Percentiles rank a stretch among this genome's conserved stretches.
phyloP scores from a whole-genome alignment of 2,113 vertebrate genomes.

The Eurypyga helias region DNA sequence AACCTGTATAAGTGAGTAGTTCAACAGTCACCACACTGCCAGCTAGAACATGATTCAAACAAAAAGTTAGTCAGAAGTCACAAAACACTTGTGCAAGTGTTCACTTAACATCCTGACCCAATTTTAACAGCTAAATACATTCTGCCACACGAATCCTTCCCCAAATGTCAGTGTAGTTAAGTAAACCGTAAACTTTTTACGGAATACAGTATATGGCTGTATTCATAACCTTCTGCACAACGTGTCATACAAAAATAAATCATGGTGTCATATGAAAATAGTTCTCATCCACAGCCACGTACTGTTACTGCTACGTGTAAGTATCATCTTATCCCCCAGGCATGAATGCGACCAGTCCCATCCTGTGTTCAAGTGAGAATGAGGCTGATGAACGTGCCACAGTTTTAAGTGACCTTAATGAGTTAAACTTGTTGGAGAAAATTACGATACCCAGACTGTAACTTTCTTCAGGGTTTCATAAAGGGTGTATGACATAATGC shows the following conservation, averaged over 20 bases:
- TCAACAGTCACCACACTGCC: not conserved
- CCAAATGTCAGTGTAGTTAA: not conserved
- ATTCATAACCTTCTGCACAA: not conserved
- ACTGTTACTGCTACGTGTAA: too few relatives aligned
- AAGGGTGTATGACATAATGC: not conserved
- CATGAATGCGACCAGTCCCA: not conserved
- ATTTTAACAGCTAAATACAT: not conserved
- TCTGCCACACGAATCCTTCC: not conserved
- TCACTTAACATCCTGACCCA: not conserved
- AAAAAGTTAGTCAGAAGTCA: not conserved
- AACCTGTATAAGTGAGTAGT: not conserved
- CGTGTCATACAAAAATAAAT: not conserved
- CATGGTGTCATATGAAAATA: not conserved
- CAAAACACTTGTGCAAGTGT: not conserved
- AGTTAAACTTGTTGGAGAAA: not conserved
- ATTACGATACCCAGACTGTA: not conserved
- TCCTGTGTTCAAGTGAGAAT: not conserved
- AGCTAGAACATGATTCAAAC: not conserved
- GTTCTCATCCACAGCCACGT: not conserved
- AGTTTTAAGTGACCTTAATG: not conserved
- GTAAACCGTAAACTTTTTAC: too few relatives aligned
- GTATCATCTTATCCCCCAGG: not conserved
- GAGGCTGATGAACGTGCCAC: not conserved
- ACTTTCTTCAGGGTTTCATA: not conserved
- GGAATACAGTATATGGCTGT: fast-evolving